Evolutionary conservation across 2,113 vertebrate genomes (phyloP), one percentile per base, ranked within the genome.

Genomic region (Ia io): DNA sequence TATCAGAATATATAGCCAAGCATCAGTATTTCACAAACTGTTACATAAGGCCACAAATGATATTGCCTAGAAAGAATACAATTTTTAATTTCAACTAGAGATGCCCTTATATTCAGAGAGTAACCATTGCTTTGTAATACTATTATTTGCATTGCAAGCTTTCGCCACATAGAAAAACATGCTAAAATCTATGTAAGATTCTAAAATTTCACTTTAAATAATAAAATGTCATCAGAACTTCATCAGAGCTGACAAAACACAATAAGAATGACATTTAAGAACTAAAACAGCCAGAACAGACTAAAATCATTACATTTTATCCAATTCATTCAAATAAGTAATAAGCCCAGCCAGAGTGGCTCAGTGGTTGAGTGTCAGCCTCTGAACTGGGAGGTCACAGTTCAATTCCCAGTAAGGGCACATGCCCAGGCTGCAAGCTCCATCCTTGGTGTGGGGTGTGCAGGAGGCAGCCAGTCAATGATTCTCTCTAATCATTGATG

Each of bases 191-290:
- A 96, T 49, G 44, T 63, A 65, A 63, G 61, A 71, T 28, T 84
- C 73, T 9, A 67, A 97, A 96, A 97, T 95, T 73, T 40, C 96
- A 93, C 9, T 96, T 44, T 84, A 84, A 94, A 90, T 94, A 67
- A 94, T 92, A 95, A 96, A 49, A 94, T 82, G 77, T 40, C 95
- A 96, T 49, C 95, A 51, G 10, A 96, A 95, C 74, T 77, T 95
- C 83, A 35, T 79, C n/a, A 73, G 47, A 88, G 71, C 80, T 95
- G 97, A 95, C 92, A 97, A 94, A 97, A 82, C 84, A 93, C 74
- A 94, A 3, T 73, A 87, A 30, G 92, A 97, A 96, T 49, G 70
- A 85, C 92, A 92, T 80, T 67, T 73, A 97, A 96, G 86, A 89
- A 89, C 79, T 47, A 86, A 73, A 95, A 73, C 47, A 86, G 37